These are phyloP conservation scores for Macaria notata DNA, from an alignment of 2,888 invertebrate species.

Conservation along the genomic window DNA sequence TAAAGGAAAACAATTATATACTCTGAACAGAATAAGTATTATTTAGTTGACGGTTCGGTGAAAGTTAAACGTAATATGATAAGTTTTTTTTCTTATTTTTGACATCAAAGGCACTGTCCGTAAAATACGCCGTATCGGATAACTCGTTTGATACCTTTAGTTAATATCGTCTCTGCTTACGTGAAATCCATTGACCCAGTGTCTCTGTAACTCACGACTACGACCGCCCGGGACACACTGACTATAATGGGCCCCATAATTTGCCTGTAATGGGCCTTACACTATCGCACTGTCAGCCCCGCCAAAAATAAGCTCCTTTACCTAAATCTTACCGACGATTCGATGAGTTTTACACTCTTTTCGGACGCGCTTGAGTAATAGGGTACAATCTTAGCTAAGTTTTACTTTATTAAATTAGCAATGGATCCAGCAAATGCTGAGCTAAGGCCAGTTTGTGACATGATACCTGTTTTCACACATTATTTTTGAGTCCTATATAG, in stretches of 20 bases:
- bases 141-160: too few relatives aligned
- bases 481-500: background rate
- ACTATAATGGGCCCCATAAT: constrained; percentile 77
- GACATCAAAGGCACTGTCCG: too few relatives aligned
- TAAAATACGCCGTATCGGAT: too few relatives aligned
- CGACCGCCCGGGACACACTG: constrained; percentile 69
- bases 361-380: constrained; percentile 7
- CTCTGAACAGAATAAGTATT: too few relatives aligned
- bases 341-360: constrained; percentile 26
- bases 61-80: too few relatives aligned
- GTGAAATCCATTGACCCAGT: constrained; percentile 74
- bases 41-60: too few relatives aligned
- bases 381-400: background rate
- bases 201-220: constrained; percentile 67
- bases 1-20: too few relatives aligned
- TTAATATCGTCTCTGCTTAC: too few relatives aligned
- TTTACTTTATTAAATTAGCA: background rate
- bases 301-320: constrained; percentile 75
- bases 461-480: too few relatives aligned
- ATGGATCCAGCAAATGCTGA: too few relatives aligned
- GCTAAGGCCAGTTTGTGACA: too few relatives aligned
- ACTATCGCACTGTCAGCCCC: constrained; percentile 78
- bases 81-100: too few relatives aligned
- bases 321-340: constrained; percentile 50
- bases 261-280: constrained; percentile 79